These are phyloP conservation scores for Paramuricea clavata DNA, from an alignment of 92 coral and sea anemone genomes.

Conservation along the genomic window DNA sequence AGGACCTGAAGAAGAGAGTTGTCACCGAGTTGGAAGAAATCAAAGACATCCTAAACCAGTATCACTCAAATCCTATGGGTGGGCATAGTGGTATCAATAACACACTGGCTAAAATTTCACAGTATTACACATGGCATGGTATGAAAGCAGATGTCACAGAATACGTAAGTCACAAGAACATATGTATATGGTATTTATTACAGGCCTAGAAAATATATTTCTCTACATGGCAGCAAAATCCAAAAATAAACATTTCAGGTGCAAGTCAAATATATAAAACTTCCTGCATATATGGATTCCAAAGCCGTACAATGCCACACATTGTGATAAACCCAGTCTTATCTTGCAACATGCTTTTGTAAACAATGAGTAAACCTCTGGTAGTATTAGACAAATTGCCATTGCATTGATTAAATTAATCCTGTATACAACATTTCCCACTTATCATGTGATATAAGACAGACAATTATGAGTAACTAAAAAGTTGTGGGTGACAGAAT, in stretches of 20 bases:
- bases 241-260: too few species aligned
- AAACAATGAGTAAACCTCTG: too few species aligned
- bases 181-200: not conserved
- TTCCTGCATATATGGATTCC: too few species aligned
- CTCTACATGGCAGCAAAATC: too few species aligned
- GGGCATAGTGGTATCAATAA: constrained; percentile 17
- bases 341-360: too few species aligned
- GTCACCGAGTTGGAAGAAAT: constrained; percentile 1
- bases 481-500: not conserved
- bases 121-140: constrained; percentile 5
- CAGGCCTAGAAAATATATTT: too few species aligned
- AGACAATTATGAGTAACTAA: not conserved
- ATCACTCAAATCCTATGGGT: constrained; percentile 7
- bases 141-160: constrained; percentile 6
- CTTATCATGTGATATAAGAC: not conserved
- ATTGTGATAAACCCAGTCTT: too few species aligned
- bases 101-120: not conserved
- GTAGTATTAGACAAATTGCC: too few species aligned
- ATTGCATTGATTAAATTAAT: too few species aligned
- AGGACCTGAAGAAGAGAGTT: not conserved
- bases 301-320: too few species aligned
- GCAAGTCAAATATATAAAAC: too few species aligned
- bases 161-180: constrained; percentile 1
- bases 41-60: not conserved
- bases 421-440: too few species aligned